Evolutionary conservation across 2,113 vertebrate genomes (phyloP).

Genomic region (Canis aureus): DNA sequence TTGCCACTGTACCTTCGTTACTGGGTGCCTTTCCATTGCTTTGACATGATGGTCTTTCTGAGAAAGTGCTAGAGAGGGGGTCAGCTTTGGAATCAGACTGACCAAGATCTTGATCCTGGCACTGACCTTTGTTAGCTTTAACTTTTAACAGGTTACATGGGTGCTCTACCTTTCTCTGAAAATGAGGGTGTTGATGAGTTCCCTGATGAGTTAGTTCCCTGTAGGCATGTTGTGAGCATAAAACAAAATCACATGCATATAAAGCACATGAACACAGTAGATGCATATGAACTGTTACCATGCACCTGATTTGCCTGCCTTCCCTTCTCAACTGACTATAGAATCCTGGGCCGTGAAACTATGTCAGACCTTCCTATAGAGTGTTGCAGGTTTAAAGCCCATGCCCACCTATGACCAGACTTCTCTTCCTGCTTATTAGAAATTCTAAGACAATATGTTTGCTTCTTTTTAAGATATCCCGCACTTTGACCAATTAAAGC

Average conservation of each 20-base stretch:
- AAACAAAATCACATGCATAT: background rate
- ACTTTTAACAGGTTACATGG: background rate
- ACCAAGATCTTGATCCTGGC: background rate
- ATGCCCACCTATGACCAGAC: background rate
- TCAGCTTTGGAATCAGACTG: background rate
- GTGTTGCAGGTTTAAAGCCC: background rate
- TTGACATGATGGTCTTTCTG: background rate
- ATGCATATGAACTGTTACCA: accelerated
- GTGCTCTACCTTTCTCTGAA: background rate
- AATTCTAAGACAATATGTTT: background rate
- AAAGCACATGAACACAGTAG: background rate
- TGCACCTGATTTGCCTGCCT: background rate
- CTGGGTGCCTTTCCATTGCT: background rate
- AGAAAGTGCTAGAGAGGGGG: background rate
- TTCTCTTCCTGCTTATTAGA: background rate
- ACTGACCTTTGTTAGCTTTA: background rate
- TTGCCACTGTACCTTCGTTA: accelerated
- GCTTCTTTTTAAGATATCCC: background rate
- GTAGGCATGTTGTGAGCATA: background rate
- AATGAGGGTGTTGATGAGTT: background rate
- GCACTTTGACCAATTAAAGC: background rate
- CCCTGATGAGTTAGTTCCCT: background rate
- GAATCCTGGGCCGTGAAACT: background rate
- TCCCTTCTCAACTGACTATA: background rate
- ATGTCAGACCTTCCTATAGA: background rate